Conservation (phyloP, 2,113 vertebrate genomes). For the Pleuronectes platessa region DNA sequence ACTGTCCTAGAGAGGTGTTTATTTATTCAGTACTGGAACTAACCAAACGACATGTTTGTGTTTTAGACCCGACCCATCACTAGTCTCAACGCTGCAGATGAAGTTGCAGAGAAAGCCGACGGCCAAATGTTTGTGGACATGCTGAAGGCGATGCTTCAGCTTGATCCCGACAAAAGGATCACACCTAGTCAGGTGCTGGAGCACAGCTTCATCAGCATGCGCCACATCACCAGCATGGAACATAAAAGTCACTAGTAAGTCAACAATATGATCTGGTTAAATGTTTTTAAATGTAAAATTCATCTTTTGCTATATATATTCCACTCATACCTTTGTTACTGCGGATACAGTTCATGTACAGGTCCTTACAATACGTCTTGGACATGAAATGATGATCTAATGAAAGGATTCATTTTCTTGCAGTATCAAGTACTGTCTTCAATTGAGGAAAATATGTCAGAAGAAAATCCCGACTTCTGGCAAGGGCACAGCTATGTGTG, state of each 20-base stretch:
- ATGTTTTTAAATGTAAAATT: no score
- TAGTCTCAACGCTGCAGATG: neutral
- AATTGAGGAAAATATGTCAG: no score
- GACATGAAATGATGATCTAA: no score
- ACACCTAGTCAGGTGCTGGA: conserved; percentile 8
- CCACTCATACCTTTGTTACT: no score
- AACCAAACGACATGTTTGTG: neutral
- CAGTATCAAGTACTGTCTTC: no score
- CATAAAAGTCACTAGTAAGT: neutral
- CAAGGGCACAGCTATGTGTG: no score
- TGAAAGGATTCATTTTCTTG: no score
- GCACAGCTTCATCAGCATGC: neutral
- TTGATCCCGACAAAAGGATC: neutral
- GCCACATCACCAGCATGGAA: neutral
- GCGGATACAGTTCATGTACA: no score
- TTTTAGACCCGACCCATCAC: neutral
- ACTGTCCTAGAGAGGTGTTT: neutral
- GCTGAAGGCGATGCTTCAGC: neutral
- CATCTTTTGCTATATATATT: no score
- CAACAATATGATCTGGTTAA: neutral
- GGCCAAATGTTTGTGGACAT: conserved; percentile 11
- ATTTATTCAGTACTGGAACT: neutral
- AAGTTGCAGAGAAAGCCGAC: neutral
- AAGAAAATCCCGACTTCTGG: no score
- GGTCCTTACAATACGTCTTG: no score